Percentiles rank a stretch among this genome's conserved stretches.
These are phyloP conservation scores for Dipodomys stephensi DNA, from an alignment of 2,113 vertebrate species.

Conservation along the genomic window DNA sequence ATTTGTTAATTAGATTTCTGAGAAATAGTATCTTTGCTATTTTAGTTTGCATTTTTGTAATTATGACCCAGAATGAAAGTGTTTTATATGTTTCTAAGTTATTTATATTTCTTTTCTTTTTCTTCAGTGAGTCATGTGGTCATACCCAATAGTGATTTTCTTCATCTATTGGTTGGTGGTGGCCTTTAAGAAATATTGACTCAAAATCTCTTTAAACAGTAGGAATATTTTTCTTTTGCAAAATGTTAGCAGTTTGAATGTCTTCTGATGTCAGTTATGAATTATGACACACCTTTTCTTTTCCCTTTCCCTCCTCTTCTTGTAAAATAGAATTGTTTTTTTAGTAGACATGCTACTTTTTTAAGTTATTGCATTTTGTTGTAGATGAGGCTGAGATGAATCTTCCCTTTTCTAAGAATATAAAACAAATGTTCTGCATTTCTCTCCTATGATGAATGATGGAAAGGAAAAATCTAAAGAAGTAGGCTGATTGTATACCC, in stretches of 20 bases:
- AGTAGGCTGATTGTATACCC: not conserved
- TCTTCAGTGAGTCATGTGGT: not conserved
- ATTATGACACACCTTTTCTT: not conserved
- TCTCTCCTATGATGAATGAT: not conserved
- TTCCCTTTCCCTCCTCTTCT: not conserved
- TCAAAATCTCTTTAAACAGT: conserved; percentile 20
- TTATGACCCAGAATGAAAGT: not conserved
- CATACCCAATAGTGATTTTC: not conserved
- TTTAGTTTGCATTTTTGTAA: conserved; percentile 22
- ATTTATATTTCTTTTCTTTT: not conserved
- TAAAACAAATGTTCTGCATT: not conserved
- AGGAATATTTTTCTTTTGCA: conserved; percentile 21
- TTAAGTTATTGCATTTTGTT: conserved; percentile 16
- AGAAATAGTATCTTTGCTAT: not conserved
- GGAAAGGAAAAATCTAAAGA: conserved; percentile 13
- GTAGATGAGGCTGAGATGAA: not conserved
- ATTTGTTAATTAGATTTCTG: not conserved
- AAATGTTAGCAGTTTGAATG: not conserved
- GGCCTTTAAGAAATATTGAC: conserved; percentile 28
- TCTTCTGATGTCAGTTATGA: not conserved
- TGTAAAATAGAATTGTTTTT: not conserved
- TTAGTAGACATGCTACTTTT: not conserved
- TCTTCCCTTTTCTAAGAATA: not conserved
- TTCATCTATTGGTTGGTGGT: not conserved
- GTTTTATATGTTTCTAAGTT: not conserved